These are phyloP conservation scores for Holcopasites calliopsidis DNA, from an alignment of 1,140 invertebrate species.

Conservation along the genomic window DNA sequence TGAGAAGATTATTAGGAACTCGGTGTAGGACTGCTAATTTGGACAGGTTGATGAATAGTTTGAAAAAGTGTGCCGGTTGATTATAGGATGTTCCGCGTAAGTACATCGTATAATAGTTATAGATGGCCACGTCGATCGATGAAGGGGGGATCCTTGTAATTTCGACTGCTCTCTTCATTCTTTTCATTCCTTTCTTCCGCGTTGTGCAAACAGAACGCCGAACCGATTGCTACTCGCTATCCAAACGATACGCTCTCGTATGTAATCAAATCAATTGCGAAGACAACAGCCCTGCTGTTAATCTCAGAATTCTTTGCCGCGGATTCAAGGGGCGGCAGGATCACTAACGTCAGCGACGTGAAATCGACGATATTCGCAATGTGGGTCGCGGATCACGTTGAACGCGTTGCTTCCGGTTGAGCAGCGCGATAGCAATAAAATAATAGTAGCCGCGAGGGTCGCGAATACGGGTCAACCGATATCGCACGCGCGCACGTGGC, in stretches of 20 bases:
- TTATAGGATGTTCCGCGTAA: slow-evolving; percentile 57
- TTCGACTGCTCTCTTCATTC: not conserved
- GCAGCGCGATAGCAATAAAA: slow-evolving; percentile 36
- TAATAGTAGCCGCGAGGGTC: slow-evolving; percentile 6
- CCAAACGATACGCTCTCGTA: not conserved
- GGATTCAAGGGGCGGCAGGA: too few relatives aligned
- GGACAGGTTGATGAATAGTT: slow-evolving; percentile 64
- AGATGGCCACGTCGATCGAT: slow-evolving; percentile 53
- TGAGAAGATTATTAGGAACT: slow-evolving; percentile 55
- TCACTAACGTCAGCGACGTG: too few relatives aligned
- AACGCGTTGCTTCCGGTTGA: slow-evolving; percentile 26
- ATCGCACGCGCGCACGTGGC: not conserved
- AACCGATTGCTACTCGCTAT: not conserved
- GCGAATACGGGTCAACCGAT: slow-evolving; percentile 50
- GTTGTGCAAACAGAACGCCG: not conserved
- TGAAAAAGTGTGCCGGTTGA: slow-evolving; percentile 58
- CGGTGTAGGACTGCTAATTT: slow-evolving; percentile 52
- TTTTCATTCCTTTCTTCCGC: slow-evolving; percentile 32
- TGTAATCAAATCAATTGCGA: too few relatives aligned
- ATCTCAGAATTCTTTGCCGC: too few relatives aligned
- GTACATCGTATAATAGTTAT: slow-evolving; percentile 51
- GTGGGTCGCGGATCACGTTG: slow-evolving; percentile 24
- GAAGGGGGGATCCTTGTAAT: slow-evolving; percentile 48
- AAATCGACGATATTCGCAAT: slow-evolving; percentile 2
- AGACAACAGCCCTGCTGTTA: too few relatives aligned